phyloP scores from a whole-genome alignment of 2,113 vertebrate genomes.

The Zapus hudsonius region DNA sequence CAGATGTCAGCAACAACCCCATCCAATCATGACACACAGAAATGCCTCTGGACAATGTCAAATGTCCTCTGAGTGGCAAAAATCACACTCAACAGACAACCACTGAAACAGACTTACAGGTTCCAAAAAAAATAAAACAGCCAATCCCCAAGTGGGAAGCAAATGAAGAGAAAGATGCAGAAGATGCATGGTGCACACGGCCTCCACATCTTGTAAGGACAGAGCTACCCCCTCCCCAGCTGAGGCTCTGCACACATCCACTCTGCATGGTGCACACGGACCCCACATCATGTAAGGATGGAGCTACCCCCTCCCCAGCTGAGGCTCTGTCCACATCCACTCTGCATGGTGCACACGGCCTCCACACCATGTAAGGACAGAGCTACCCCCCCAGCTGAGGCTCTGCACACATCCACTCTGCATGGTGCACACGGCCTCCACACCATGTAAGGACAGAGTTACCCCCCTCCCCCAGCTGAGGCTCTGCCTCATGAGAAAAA shows the following conservation, averaged over 20 bases:
- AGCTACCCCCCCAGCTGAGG: background rate
- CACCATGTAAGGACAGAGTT: background rate
- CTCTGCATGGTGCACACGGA: background rate
- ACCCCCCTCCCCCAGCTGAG: background rate
- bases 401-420: background rate
- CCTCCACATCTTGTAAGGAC: background rate
- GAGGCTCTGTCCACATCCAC: background rate
- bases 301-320: background rate
- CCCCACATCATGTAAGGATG: background rate
- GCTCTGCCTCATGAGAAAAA: background rate
- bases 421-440: background rate
- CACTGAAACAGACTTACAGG: background rate
- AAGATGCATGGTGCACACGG: background rate
- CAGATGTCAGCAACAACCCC: background rate
- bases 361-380: background rate
- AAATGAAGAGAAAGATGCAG: slow-evolving; percentile 16
- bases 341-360: background rate
- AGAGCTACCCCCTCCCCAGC: background rate
- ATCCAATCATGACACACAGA: background rate
- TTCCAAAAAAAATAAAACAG: background rate
- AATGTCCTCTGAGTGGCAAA: background rate
- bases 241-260: background rate
- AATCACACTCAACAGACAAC: background rate
- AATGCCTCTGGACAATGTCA: background rate
- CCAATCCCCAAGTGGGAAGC: background rate